Base-by-base conservation (phyloP, 2,888 invertebrate genomes). In the Melikaiella ostensackeni region DNA sequence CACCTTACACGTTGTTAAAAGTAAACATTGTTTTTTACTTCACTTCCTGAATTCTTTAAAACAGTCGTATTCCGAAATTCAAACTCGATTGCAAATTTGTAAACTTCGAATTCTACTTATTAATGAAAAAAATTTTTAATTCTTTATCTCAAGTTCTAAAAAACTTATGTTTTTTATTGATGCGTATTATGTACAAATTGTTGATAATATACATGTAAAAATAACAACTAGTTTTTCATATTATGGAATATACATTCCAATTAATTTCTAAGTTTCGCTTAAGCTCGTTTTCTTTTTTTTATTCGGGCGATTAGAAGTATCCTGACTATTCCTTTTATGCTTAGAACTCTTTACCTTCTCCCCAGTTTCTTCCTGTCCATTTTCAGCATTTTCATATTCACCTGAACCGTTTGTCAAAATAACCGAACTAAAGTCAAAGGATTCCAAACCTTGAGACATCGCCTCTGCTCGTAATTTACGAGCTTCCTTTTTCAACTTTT, bases 401-500 rank as follows among this genome's bases (percentile, higher is more conserved):
- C 16, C 27, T 24, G 27, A 19, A 7, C 64, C 64, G 21, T 64
- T 64, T 8, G 64, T 13, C 24, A 64, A 24, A 35, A 24, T 24
- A 42, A 87, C 80, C 63, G 82, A 85, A 80, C 89, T 88, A 77
- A 92, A 92, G n/a, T 89, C 84, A 64, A 91, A 81, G 27, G 83
- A 77, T 76, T 89, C 87, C 1, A 93, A 88, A 57, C 93, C 93
- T 84, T 93, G 90, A 0, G 92, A 92, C 82, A 92, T 90, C 78
- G 92, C 91, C 78, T 92, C 88, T 38, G 92, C 86, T 64, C 93
- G 89, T 76, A 92, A 84, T 79, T 90, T 85, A 77, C 92, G 92
- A 24, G 93, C 88, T 85, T 92, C 92, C 83, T 93, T 93, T 82
- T 92, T 93, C 75, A 92, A 84, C 82, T 92, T 91, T 70, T 91